Evolutionary conservation across 2,888 invertebrate genomes (phyloP).

Genomic region (Agrochola macilenta): DNA sequence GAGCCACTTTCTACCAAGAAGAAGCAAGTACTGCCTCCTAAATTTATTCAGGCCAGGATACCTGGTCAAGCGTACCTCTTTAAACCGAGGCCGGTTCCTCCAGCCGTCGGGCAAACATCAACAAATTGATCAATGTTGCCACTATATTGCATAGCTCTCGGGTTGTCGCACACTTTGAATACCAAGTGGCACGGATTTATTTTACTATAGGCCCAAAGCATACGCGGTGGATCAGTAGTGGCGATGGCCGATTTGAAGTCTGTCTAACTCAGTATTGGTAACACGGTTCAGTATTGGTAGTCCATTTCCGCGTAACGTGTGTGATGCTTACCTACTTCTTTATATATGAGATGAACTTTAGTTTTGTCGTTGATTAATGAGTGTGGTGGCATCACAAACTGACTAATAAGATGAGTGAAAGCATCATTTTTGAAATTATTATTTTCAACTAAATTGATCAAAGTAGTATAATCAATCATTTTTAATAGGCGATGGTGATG

Average conservation of each 20-base stretch:
- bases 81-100: slow-evolving; percentile 44
- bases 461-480: neutral
- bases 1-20: neutral
- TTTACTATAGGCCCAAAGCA: slow-evolving; percentile 60
- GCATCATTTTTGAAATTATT: neutral
- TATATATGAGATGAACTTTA: neutral
- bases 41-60: slow-evolving; percentile 40
- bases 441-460: neutral
- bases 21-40: neutral
- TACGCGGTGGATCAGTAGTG: slow-evolving; percentile 20
- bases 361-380: neutral
- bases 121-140: slow-evolving; percentile 68
- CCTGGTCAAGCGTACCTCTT: slow-evolving; percentile 49
- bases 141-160: slow-evolving; percentile 64
- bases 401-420: neutral
- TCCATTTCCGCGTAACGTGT: neutral
- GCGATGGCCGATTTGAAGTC: neutral
- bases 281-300: too few relatives aligned
- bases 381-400: neutral
- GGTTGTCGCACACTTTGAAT: slow-evolving; percentile 64
- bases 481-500: neutral
- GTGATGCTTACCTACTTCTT: neutral
- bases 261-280: neutral
- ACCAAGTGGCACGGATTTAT: slow-evolving; percentile 68
- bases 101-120: slow-evolving; percentile 60